Conservation (phyloP, 2,888 invertebrate genomes). For the Proisotoma minuta region DNA sequence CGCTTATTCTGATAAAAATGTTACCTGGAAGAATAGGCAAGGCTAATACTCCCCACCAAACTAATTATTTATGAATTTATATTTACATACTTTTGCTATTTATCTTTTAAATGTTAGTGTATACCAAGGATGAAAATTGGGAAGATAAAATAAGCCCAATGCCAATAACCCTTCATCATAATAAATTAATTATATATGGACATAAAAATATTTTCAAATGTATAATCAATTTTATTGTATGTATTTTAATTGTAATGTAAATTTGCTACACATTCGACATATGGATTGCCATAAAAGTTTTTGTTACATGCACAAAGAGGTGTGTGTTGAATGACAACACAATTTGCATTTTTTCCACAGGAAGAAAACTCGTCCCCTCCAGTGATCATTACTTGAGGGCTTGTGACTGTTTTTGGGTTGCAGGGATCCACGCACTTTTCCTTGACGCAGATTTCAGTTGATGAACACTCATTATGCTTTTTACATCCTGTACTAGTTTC, state of each 20-base stretch:
- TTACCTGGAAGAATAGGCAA: too few relatives aligned
- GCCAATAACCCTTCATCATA: too few relatives aligned
- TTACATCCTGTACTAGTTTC: conserved; percentile 20
- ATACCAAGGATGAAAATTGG: too few relatives aligned
- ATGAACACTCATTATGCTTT: conserved; percentile 39
- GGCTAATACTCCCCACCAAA: too few relatives aligned
- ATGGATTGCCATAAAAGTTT: conserved; percentile 41
- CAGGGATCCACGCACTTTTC: conserved; percentile 42
- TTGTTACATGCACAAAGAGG: conserved; percentile 37
- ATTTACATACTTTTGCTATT: too few relatives aligned
- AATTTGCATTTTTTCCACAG: conserved; percentile 41
- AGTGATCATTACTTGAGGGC: not conserved
- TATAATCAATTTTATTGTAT: not conserved
- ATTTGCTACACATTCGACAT: conserved; percentile 29
- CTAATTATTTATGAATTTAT: too few relatives aligned
- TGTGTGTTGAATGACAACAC: conserved; percentile 40
- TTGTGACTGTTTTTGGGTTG: conserved; percentile 7
- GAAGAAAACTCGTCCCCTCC: conserved; percentile 6
- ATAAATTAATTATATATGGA: too few relatives aligned
- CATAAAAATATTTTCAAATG: not conserved
- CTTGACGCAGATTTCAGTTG: conserved; percentile 36
- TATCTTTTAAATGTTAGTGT: too few relatives aligned
- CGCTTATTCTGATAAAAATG: too few relatives aligned
- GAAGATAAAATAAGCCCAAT: too few relatives aligned
- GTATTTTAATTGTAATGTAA: too few relatives aligned